Percentiles rank a stretch among this genome's conserved stretches.
Evolutionary conservation across 2,888 invertebrate species (phyloP).

Genomic region (Diogma glabrata): DNA sequence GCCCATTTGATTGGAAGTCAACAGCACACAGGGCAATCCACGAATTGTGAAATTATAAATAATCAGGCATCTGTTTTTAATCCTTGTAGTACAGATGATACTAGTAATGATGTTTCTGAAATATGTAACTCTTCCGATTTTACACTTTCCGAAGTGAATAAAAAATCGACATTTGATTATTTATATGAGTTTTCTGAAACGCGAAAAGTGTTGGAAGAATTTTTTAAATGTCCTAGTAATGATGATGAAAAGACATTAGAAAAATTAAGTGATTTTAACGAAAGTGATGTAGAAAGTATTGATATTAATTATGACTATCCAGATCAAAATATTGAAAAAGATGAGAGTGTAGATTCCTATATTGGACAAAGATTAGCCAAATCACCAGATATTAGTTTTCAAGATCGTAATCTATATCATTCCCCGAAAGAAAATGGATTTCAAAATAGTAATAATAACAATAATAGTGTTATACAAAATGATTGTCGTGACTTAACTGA

Average conservation of each 20-base stretch:
- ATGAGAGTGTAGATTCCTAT: slow-evolving; percentile 11
- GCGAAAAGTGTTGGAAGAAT: slow-evolving; percentile 80
- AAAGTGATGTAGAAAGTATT: slow-evolving; percentile 33
- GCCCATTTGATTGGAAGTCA: neutral
- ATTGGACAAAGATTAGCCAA: slow-evolving; percentile 18
- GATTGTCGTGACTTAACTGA: slow-evolving; percentile 19
- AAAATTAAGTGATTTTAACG: slow-evolving; percentile 28
- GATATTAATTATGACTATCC: slow-evolving; percentile 21
- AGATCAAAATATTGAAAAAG: slow-evolving; percentile 11
- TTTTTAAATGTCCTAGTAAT: slow-evolving; percentile 69
- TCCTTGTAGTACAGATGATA: slow-evolving; percentile 33
- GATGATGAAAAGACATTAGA: slow-evolving; percentile 29
- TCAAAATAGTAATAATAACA: slow-evolving; percentile 14
- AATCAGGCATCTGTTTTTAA: no score
- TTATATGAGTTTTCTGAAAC: slow-evolving; percentile 86
- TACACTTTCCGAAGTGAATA: slow-evolving; percentile 26
- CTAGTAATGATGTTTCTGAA: slow-evolving; percentile 37
- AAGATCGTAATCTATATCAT: slow-evolving; percentile 5
- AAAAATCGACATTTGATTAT: slow-evolving; percentile 66
- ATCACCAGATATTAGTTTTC: slow-evolving; percentile 10
- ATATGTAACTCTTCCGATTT: slow-evolving; percentile 36
- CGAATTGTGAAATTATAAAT: neutral
- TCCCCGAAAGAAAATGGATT: slow-evolving; percentile 4
- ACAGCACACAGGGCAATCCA: neutral
- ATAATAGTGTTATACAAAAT: slow-evolving; percentile 17